phyloP scores from a whole-genome alignment of 2,797 vertebrate species.

The Tapirus indicus region DNA sequence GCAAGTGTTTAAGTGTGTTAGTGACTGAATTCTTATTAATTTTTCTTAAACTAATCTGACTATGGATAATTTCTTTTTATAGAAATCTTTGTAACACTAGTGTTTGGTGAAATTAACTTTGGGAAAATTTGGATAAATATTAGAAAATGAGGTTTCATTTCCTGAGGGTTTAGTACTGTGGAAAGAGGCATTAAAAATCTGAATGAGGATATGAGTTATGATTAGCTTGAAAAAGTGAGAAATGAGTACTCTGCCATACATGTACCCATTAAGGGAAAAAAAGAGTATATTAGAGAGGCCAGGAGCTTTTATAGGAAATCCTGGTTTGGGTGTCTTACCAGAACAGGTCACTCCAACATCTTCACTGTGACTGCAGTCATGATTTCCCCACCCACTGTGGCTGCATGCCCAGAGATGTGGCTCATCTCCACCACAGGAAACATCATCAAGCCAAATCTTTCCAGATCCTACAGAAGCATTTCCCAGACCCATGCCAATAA shows the following conservation, averaged over 20 bases:
- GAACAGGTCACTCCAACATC: slow-evolving; percentile 76
- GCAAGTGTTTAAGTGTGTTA: neutral
- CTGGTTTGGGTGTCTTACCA: slow-evolving; percentile 59
- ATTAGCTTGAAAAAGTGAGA: neutral
- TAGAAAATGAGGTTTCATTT: neutral
- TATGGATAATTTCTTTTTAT: neutral
- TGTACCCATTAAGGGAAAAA: neutral
- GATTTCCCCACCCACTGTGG: neutral
- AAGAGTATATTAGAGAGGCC: neutral
- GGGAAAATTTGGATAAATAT: neutral
- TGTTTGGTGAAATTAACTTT: neutral
- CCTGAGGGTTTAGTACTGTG: neutral
- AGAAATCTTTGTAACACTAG: neutral
- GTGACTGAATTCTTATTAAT: neutral
- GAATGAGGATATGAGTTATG: neutral
- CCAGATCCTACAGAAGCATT: slow-evolving; percentile 61
- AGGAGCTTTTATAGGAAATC: neutral
- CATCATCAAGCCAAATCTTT: slow-evolving; percentile 69
- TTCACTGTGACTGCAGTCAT: slow-evolving; percentile 60
- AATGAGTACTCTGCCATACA: neutral
- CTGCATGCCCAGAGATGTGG: slow-evolving; percentile 58
- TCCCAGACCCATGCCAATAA: neutral
- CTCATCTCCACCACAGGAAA: slow-evolving; percentile 76
- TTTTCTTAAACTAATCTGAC: neutral
- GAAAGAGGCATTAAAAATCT: neutral